Conservation (phyloP, 2,113 vertebrate genomes). For the Microtus ochrogaster region DNA sequence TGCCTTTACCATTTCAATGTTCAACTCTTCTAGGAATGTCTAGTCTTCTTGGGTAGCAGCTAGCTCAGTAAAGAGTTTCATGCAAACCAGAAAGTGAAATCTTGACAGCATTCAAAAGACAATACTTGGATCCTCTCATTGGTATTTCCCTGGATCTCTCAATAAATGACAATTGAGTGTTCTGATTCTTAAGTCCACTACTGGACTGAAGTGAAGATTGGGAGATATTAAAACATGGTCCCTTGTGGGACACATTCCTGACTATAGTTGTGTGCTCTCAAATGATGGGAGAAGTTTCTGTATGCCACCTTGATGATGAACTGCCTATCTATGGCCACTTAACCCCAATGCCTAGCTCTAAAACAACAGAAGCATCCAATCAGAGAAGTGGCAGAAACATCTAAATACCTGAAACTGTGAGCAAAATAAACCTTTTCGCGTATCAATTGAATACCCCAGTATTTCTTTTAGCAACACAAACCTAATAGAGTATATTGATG, state of each 20-base stretch:
- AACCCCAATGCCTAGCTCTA: neutral
- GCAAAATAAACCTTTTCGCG: neutral
- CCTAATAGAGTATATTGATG: neutral
- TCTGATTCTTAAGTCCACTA: neutral
- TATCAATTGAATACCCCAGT: neutral
- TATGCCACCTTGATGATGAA: too few species aligned
- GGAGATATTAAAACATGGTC: too few species aligned
- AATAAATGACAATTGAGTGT: neutral
- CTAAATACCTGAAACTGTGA: neutral
- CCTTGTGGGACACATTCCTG: neutral
- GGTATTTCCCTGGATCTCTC: neutral
- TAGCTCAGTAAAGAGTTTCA: neutral
- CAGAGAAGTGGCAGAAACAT: neutral
- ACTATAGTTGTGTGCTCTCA: neutral
- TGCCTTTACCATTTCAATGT: neutral
- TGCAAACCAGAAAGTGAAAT: neutral
- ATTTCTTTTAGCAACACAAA: neutral
- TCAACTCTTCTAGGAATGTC: neutral
- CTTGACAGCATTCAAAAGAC: neutral
- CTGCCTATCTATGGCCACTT: neutral
- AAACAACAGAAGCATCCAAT: neutral
- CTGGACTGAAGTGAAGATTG: neutral
- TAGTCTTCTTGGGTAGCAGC: neutral
- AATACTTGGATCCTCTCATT: neutral
- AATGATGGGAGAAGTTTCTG: fast-evolving